phyloP scores from a whole-genome alignment of 2,797 vertebrate species.

The Craterocephalus amniculus region DNA sequence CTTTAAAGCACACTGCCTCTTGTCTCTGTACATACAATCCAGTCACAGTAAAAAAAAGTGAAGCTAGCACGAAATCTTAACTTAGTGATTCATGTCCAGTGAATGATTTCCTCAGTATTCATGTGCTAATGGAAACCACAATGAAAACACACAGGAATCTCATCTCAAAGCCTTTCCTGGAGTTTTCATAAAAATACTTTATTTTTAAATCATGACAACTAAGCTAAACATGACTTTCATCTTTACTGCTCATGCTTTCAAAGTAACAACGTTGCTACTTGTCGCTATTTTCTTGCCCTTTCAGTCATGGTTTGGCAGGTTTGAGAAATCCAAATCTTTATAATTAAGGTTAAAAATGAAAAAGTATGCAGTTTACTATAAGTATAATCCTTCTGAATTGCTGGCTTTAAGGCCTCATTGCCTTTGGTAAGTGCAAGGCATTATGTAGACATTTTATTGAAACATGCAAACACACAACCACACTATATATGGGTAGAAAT shows the following conservation, averaged over 20 bases:
- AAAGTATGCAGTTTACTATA: too few relatives aligned
- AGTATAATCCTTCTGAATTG: background rate
- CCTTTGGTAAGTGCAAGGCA: background rate
- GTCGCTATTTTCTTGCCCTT: background rate
- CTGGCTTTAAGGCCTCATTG: background rate
- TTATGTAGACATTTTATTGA: background rate
- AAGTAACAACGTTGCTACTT: background rate
- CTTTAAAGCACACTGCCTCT: background rate
- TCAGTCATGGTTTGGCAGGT: background rate
- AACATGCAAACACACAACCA: background rate
- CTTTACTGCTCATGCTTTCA: background rate
- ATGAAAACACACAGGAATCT: background rate
- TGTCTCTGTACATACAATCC: background rate
- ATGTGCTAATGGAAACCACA: background rate
- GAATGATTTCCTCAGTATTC: too few relatives aligned
- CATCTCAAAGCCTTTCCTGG: background rate
- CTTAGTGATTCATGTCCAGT: too few relatives aligned
- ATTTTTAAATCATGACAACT: background rate
- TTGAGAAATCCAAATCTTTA: background rate
- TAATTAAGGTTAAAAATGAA: too few relatives aligned
- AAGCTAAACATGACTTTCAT: background rate
- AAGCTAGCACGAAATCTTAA: background rate
- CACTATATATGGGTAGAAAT: too few relatives aligned
- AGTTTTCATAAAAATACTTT: background rate
- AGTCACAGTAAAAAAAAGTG: background rate